phyloP scores from a whole-genome alignment of 2,797 vertebrate species.

The Catamblyrhynchus diadema region DNA sequence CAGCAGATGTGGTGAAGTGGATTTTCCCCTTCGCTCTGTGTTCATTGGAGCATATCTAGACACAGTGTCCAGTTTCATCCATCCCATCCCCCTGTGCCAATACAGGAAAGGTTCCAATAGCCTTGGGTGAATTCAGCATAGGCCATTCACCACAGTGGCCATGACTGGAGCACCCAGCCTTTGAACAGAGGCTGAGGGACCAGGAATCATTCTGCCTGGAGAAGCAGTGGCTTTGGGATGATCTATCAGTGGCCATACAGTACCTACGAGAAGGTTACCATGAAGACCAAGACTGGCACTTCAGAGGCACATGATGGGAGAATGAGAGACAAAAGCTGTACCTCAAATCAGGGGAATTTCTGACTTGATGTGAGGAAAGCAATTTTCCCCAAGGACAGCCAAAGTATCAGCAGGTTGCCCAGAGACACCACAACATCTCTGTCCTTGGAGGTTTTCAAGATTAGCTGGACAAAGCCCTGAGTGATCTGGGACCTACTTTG shows the following conservation, averaged over 20 bases:
- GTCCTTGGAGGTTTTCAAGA: neutral
- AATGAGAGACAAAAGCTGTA: neutral
- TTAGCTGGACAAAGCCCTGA: neutral
- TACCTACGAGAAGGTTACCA: rapidly evolving
- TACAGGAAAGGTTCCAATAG: rapidly evolving
- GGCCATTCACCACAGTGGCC: neutral
- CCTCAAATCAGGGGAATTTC: rapidly evolving
- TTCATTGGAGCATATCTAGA: neutral
- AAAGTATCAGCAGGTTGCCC: neutral
- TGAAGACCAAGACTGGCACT: neutral
- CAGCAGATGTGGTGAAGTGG: neutral
- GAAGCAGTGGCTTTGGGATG: neutral
- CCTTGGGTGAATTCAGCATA: neutral
- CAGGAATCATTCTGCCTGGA: neutral
- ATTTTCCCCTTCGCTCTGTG: neutral
- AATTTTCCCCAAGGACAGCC: neutral
- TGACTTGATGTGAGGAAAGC: neutral
- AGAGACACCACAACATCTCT: neutral
- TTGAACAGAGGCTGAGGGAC: neutral
- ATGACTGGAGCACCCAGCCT: neutral
- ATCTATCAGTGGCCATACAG: neutral
- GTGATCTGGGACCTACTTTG: neutral
- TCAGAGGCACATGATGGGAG: rapidly evolving
- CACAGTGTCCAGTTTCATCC: neutral
- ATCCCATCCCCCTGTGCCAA: rapidly evolving